phyloP scores from a whole-genome alignment of 2,797 vertebrate genomes.

The Lagocephalus sceleratus region DNA sequence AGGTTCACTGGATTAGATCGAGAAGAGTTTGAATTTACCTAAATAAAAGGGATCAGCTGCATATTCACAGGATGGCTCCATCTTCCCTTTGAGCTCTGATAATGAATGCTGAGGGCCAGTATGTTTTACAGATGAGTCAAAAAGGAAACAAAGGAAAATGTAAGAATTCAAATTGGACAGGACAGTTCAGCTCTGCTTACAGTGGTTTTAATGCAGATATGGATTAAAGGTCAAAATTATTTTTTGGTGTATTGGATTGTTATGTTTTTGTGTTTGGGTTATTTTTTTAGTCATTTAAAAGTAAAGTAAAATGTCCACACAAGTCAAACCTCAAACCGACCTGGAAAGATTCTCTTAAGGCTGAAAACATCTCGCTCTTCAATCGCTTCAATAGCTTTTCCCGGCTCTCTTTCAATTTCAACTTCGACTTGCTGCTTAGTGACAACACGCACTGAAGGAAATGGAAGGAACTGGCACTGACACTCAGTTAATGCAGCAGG shows the following conservation, averaged over 20 bases:
- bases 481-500: conserved; percentile 23
- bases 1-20: conserved; percentile 35
- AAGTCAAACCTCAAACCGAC: not conserved
- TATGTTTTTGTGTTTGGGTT: not conserved
- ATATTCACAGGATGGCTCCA: no score
- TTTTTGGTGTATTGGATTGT: not conserved
- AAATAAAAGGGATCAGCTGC: not conserved
- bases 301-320: conserved; percentile 7
- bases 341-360: not conserved
- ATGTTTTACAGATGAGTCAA: no score
- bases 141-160: no score
- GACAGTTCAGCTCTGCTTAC: no score
- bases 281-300: not conserved
- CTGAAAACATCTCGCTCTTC: conserved; percentile 15
- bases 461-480: conserved; percentile 7
- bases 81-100: no score
- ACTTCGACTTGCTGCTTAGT: conserved; percentile 21
- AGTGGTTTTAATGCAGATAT: no score
- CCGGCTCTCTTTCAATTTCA: conserved; percentile 40
- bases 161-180: no score
- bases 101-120: no score
- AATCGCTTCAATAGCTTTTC: conserved; percentile 19
- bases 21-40: conserved; percentile 19
- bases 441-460: conserved; percentile 5
- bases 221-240: no score